phyloP scores from a whole-genome alignment of 2,113 vertebrate genomes.

The Aythya baeri region DNA sequence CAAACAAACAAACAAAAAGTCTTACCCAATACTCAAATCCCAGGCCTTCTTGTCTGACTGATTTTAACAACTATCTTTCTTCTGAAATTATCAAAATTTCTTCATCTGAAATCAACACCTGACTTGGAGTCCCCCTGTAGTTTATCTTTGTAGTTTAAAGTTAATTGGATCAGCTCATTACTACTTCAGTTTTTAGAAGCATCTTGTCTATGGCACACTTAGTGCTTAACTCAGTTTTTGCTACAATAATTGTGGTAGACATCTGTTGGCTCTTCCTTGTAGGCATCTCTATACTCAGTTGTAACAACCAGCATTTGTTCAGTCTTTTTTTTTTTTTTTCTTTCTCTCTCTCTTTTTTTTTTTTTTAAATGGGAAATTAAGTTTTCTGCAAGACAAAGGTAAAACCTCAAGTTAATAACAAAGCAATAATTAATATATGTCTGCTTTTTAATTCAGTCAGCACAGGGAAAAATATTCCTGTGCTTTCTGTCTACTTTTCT shows the following conservation, averaged over 20 bases:
- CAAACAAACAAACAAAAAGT: background rate
- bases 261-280: background rate
- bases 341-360: no score
- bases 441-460: background rate
- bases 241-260: background rate
- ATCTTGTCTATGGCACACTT: fast-evolving
- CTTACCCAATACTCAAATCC: background rate
- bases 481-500: background rate
- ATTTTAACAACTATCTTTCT: background rate
- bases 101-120: background rate
- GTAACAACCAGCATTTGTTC: background rate
- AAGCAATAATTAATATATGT: background rate
- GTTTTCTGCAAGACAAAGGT: background rate
- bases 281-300: background rate
- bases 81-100: background rate
- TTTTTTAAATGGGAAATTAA: background rate
- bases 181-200: background rate
- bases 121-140: background rate
- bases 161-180: background rate
- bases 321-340: background rate
- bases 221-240: background rate
- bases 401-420: background rate
- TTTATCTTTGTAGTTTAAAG: background rate
- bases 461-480: background rate
- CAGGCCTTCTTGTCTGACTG: background rate